Conservation (phyloP, 2,113 vertebrate species). For the Ceuthmochares aereus region DNA sequence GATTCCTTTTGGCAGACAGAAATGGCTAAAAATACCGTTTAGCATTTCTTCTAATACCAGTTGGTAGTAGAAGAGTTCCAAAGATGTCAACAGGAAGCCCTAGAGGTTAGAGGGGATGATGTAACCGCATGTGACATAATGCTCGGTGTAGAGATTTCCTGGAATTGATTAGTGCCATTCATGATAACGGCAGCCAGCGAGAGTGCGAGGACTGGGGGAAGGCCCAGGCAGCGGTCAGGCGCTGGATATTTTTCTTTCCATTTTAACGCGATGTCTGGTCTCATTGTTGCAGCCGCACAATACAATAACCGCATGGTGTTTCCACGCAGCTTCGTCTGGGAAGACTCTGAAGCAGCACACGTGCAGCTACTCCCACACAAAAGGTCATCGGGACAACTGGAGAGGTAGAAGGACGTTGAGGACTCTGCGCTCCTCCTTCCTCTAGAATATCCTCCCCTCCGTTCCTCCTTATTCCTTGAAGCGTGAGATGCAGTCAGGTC, state of each 20-base stretch:
- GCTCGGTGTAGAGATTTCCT: constrained; percentile 54
- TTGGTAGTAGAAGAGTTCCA: constrained; percentile 36
- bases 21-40: constrained; percentile 20
- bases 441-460: background rate
- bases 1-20: constrained; percentile 24
- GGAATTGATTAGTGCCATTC: constrained; percentile 57
- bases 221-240: constrained; percentile 37
- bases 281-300: constrained; percentile 2
- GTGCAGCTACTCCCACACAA: background rate
- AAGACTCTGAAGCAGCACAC: background rate
- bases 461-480: background rate
- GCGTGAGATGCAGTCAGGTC: background rate
- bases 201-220: constrained; percentile 49
- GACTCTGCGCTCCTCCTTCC: background rate
- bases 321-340: background rate
- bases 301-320: background rate
- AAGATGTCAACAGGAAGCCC: constrained; percentile 63
- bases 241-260: background rate
- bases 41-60: constrained; percentile 14
- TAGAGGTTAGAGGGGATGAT: constrained; percentile 58
- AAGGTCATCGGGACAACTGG: background rate
- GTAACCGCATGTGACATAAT: constrained; percentile 54
- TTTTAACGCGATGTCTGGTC: background rate
- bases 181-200: constrained; percentile 35
- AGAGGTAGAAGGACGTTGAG: background rate